Evolutionary conservation across 1,140 invertebrate genomes (phyloP).

Genomic region (Penaeus indicus): DNA sequence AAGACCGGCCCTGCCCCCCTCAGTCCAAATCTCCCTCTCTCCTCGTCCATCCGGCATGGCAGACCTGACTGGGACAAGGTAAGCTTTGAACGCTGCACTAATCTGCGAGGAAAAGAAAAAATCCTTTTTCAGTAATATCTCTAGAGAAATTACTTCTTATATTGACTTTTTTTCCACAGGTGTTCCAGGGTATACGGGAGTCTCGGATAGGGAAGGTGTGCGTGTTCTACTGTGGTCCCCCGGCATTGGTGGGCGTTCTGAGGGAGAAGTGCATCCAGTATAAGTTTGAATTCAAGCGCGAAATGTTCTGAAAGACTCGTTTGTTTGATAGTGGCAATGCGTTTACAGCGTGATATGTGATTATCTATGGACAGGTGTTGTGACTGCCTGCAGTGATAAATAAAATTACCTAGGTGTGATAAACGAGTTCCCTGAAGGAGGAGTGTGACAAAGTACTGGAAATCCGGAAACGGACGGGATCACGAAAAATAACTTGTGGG

Average conservation of each 20-base stretch:
- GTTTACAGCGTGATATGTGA: background rate
- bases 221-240: slow-evolving; percentile 72
- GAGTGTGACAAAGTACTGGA: too few species aligned
- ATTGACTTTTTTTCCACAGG: slow-evolving; percentile 66
- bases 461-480: too few species aligned
- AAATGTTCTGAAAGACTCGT: slow-evolving; percentile 67
- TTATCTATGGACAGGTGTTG: background rate
- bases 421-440: too few species aligned
- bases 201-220: slow-evolving; percentile 70
- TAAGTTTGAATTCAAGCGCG: slow-evolving; percentile 68
- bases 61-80: slow-evolving; percentile 68
- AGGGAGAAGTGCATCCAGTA: slow-evolving; percentile 67
- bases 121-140: background rate
- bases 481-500: too few species aligned
- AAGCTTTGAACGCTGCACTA: background rate
- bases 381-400: too few species aligned
- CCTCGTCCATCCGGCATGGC: slow-evolving; percentile 61
- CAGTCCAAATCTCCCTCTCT: slow-evolving; percentile 54
- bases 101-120: too few species aligned
- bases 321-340: too few species aligned
- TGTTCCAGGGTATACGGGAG: slow-evolving; percentile 69
- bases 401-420: too few species aligned
- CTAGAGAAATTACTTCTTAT: background rate
- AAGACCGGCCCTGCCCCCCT: slow-evolving; percentile 70
- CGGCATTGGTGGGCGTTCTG: slow-evolving; percentile 67